Evolutionary conservation across 92 coral and sea anemone genomes (phyloP).

Genomic region (Palythoa grandis): DNA sequence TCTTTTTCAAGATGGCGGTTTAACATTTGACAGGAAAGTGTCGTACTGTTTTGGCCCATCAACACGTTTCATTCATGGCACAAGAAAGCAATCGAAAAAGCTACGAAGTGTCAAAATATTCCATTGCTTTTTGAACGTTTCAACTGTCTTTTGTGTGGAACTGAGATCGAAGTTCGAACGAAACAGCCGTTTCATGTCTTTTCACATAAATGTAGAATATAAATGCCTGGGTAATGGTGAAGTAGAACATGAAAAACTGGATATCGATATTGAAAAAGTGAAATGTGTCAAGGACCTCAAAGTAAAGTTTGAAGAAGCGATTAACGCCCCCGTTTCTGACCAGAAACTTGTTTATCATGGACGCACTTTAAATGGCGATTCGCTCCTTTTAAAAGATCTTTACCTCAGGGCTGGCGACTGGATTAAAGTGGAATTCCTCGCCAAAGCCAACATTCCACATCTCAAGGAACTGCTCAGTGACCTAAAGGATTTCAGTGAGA

Average conservation of each 20-base stretch:
- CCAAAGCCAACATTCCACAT: conserved; percentile 45
- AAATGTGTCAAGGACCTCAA: conserved; percentile 33
- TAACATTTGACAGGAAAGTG: no score
- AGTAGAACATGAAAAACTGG: conserved; percentile 1
- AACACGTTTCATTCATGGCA: no score
- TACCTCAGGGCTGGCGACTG: conserved; percentile 38
- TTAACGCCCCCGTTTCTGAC: conserved; percentile 35
- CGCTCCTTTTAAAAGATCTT: conserved; percentile 27
- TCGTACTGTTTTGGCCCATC: no score
- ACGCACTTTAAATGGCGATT: conserved; percentile 24
- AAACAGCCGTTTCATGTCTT: conserved; percentile 5
- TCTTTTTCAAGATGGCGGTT: no score
- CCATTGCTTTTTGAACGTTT: no score
- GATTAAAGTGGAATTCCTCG: conserved; percentile 41
- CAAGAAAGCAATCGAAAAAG: no score
- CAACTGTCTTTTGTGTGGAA: no score
- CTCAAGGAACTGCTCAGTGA: conserved; percentile 6
- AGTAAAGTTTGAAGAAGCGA: conserved; percentile 6
- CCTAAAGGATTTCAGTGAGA: conserved; percentile 13
- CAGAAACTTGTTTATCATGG: conserved; percentile 29
- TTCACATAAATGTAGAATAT: conserved; percentile 20
- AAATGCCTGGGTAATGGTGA: conserved; percentile 31
- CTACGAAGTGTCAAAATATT: no score
- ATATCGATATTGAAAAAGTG: conserved; percentile 20
- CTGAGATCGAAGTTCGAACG: no score